Evolutionary conservation across 2,797 vertebrate genomes (phyloP), one percentile per base, ranked within the genome.

Genomic region (Sebastiscus tertius): DNA sequence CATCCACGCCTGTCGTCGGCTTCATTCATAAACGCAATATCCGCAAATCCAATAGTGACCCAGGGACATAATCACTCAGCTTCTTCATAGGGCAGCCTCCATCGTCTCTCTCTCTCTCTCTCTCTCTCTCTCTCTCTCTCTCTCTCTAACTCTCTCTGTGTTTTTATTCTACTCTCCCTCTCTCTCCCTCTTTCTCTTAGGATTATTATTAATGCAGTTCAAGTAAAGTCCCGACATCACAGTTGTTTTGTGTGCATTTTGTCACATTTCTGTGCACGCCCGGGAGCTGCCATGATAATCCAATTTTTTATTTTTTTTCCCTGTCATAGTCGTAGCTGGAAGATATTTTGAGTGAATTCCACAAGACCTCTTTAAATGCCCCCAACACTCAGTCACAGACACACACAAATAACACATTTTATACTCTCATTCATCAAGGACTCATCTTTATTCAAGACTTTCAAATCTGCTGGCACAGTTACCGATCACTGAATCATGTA

Each of bases 21-120:
- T 88, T 86, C 89, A 92, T 93, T 93, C 87, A 90, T 87, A 84
- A 92, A 90, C 75, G 90, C 80, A 90, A 91, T 84, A 90, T 88
- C 82, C 56, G 33, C 65, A 92, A 94, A 92, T 90, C 88, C 86
- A 90, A 72, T 82, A 86, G 83, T 84, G 88, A 92, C 86, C 88
- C 55, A 36, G 81, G 81, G 81, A 92, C 69, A 82, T 86, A 82
- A 91, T 89, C 80, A 72, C 76, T 82, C 56, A 31, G 60, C 62
- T 73, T 80, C 73, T 75, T 75, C 68, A 54, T 18, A 34, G 33
- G 46, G 36, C 54, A 71, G 34, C 72, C 52, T 80, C 39, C 58
- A 16, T 80, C 70, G 24, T 64, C 54, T 76, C 60, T 74, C 34
- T 69, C 56, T 79, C 58, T 56, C 29, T 61, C 46, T 80, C 36